Evolutionary conservation across 2,888 invertebrate genomes (phyloP).

Genomic region (Parasteatoda lunata): DNA sequence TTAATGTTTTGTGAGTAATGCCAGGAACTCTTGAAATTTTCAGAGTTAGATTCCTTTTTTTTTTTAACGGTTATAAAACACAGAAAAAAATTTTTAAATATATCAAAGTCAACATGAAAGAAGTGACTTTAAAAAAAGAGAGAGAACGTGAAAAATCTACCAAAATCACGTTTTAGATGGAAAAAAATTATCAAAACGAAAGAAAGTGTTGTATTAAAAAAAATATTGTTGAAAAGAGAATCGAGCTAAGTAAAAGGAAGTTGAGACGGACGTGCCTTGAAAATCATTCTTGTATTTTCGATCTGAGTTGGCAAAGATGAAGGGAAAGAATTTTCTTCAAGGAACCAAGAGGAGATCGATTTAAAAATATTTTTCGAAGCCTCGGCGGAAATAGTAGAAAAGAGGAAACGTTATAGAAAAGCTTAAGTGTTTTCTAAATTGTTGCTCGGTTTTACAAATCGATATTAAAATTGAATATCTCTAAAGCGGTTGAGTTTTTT

Average conservation of each 20-base stretch:
- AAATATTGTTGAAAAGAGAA: conserved; percentile 12
- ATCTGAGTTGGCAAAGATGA: background rate
- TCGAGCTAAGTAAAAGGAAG: conserved; percentile 42
- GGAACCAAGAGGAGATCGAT: conserved; percentile 27
- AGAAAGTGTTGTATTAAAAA: conserved; percentile 14
- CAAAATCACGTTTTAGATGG: conserved; percentile 39
- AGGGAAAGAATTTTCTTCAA: conserved; percentile 2
- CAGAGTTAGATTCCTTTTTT: background rate
- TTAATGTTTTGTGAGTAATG: too few species aligned
- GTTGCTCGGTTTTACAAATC: background rate
- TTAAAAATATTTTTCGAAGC: conserved; percentile 8
- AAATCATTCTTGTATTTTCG: background rate
- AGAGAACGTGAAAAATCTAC: conserved; percentile 18
- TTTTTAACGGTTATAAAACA: background rate
- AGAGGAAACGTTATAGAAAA: background rate
- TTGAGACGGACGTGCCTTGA: conserved; percentile 49
- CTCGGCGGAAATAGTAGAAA: background rate
- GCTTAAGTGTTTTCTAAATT: conserved; percentile 1
- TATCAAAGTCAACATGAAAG: background rate
- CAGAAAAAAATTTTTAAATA: background rate
- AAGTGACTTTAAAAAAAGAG: conserved; percentile 5
- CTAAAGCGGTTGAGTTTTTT: background rate
- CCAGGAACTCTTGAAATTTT: too few species aligned
- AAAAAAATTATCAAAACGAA: background rate
- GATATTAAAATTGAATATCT: background rate